Percentiles rank a stretch among this genome's conserved stretches.
These are phyloP conservation scores for Ectropis crepuscularia DNA, from an alignment of 2,888 invertebrate species.

Conservation along the genomic window DNA sequence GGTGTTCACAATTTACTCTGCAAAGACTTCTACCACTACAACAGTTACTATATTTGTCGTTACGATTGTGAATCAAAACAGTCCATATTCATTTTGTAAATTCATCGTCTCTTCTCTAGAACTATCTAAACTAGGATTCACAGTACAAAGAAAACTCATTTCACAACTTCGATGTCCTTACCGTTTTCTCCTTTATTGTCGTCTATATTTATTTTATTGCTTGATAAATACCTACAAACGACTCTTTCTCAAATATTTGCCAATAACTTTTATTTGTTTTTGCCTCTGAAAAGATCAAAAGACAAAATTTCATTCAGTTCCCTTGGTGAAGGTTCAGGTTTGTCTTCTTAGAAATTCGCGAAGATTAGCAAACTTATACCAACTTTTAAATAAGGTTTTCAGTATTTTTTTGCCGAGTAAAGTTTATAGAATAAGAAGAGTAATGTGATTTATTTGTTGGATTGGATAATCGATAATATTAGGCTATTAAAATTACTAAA, in stretches of 20 bases:
- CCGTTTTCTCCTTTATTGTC: slow-evolving; percentile 1
- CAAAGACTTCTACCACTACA: no score
- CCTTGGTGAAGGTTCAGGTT: not conserved
- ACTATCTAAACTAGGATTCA: no score
- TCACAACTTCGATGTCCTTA: slow-evolving; percentile 29
- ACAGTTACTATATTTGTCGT: no score
- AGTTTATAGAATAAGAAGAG: not conserved
- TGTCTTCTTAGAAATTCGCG: not conserved
- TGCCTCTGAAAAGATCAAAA: slow-evolving; percentile 27
- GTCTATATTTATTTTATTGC: slow-evolving; percentile 9
- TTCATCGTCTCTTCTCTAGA: no score
- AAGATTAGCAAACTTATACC: not conserved
- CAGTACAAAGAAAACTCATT: not conserved
- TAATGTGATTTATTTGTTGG: no score
- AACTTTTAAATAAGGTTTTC: not conserved
- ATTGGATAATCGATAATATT: no score
- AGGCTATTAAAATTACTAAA: no score
- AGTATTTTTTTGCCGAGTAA: not conserved
- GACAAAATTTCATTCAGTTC: slow-evolving; percentile 7
- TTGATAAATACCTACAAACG: slow-evolving; percentile 25
- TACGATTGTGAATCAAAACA: no score
- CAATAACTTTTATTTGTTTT: slow-evolving; percentile 26
- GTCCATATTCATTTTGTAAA: no score
- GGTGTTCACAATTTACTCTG: no score
- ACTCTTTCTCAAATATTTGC: slow-evolving; percentile 16